These are phyloP conservation scores for Mus minutoides DNA, from an alignment of 2,797 vertebrate genomes.

Conservation along the genomic window DNA sequence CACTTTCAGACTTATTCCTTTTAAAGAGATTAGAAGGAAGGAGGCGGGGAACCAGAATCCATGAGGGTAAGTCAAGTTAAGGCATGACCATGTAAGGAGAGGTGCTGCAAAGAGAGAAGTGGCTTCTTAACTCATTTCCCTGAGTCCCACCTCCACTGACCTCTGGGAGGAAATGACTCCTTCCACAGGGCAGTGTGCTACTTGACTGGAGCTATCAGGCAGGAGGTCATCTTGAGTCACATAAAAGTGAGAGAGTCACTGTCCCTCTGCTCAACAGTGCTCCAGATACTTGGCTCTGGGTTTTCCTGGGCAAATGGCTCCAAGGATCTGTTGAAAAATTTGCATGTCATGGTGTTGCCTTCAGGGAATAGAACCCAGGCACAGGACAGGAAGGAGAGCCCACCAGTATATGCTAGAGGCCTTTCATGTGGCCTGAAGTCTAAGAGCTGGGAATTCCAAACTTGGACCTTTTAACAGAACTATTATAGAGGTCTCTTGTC, in stretches of 20 bases:
- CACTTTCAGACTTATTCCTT: background rate
- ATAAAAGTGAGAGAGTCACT: background rate
- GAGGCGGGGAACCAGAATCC: background rate
- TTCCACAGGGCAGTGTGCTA: fast-evolving
- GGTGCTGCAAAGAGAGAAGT: fast-evolving
- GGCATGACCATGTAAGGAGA: background rate
- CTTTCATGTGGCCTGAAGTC: background rate
- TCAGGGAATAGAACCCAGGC: background rate
- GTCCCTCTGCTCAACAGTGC: background rate
- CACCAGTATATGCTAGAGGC: background rate
- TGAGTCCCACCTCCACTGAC: background rate
- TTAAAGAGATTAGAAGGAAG: background rate
- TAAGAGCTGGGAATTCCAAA: background rate
- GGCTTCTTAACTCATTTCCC: background rate
- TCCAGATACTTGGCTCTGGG: background rate
- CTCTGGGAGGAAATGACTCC: background rate
- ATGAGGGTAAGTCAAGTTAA: background rate
- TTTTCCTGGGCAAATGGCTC: background rate
- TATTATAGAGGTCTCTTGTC: background rate
- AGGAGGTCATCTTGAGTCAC: background rate
- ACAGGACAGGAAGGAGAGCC: background rate
- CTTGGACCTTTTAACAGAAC: background rate
- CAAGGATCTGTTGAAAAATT: background rate
- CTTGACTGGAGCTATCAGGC: background rate
- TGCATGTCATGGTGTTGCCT: background rate